Base-by-base conservation (phyloP, 1,140 invertebrate genomes). In the Drosophila novamexicana region DNA sequence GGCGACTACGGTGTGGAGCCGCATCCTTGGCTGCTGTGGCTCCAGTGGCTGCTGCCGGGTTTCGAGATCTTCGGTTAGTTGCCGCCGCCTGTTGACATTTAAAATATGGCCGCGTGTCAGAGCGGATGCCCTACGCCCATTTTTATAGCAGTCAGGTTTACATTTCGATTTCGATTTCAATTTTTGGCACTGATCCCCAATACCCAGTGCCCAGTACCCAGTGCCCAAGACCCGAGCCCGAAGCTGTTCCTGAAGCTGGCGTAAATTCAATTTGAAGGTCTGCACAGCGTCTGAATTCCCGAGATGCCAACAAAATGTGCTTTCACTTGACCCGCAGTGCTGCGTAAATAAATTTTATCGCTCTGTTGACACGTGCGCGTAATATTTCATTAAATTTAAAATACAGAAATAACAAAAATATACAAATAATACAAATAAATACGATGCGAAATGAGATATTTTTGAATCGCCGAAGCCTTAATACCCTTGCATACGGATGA, bases 31-130 rank as follows among this genome's bases (percentile, higher is more conserved):
- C 69, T 63, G 45, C 45, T 64, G 71, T 42, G 7, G 29, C 29
- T 61, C 22, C 37, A 16, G 72, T 44, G 9, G 32, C 29, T 61
- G 40, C 42, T 9, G 40, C 32, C 40, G 39, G 37, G 47, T 68
- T 78, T 22, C 75, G n/a, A 59, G 56, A 74, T 74, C 53, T 70
- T 22, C 52, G 32, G 29, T 47, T 32, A 34, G 52, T 18, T 37
- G n/a, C 34, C 12, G 65, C 57, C 69, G 61, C 57, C 84, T 80
- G 84, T 91, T 88, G 81, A 82, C 84, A 91, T 91, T 91, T 91
- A 91, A 91, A 85, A 91, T 91, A 91, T 91, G 90, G 86, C 83
- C 84, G 73, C 71, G 77, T 91, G 90, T 91, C 90, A 91, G 76
- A 73, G 90, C 72, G 77, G 61, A 62, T 91, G 90, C 90, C 90